Percentiles rank a stretch among this genome's conserved stretches.
Conservation (phyloP, 2,797 vertebrate genomes). For the Enteromius treurensis region DNA sequence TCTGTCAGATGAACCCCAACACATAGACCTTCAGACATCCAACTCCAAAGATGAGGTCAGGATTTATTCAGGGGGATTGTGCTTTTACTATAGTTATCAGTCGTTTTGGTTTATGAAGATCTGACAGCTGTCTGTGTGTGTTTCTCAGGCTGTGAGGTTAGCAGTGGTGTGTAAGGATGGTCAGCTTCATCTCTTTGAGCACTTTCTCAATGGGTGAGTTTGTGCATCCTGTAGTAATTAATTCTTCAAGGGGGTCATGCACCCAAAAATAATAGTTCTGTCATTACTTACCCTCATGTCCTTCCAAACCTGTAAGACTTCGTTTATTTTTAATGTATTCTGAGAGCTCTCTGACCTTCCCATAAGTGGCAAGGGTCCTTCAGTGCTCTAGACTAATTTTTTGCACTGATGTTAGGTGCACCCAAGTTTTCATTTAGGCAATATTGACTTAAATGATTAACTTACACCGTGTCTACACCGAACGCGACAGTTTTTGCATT, state of each 20-base stretch:
- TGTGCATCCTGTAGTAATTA: neutral
- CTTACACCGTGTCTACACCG: too few relatives aligned
- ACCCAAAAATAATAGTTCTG: neutral
- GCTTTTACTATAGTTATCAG: neutral
- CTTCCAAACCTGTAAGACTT: neutral
- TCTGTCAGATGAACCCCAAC: slow-evolving; percentile 89
- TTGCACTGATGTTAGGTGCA: too few relatives aligned
- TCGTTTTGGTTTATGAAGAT: neutral
- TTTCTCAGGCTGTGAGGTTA: slow-evolving; percentile 88
- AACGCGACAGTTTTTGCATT: too few relatives aligned
- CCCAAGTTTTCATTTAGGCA: too few relatives aligned
- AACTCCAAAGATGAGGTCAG: slow-evolving; percentile 93
- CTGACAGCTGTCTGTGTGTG: neutral
- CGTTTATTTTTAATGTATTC: neutral
- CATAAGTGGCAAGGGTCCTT: neutral
- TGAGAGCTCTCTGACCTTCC: neutral
- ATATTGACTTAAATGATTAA: too few relatives aligned
- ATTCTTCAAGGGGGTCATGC: neutral
- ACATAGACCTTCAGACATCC: slow-evolving; percentile 87
- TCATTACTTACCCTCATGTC: neutral
- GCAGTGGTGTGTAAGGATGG: slow-evolving; percentile 95
- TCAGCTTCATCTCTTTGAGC: slow-evolving; percentile 96
- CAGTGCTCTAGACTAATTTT: too few relatives aligned
- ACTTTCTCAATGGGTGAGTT: slow-evolving; percentile 96
- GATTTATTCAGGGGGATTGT: neutral